Conservation (phyloP, 2,113 vertebrate species). For the Loxodonta africana region DNA sequence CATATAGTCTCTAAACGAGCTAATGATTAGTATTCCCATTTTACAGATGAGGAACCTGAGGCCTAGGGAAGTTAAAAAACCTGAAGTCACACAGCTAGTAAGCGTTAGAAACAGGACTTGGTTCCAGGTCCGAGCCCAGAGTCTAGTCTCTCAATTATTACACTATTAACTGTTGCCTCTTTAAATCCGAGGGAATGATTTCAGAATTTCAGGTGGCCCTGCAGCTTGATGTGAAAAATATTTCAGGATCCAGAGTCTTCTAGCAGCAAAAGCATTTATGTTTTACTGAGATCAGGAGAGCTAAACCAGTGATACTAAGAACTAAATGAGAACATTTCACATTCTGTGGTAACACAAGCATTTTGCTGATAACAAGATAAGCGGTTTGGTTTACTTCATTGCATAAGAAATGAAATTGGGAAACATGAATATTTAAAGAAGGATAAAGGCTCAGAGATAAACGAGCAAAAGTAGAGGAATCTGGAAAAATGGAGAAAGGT, state of each 20-base stretch:
- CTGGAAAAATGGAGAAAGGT: conserved; percentile 58
- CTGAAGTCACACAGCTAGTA: background rate
- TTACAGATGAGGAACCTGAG: conserved; percentile 3
- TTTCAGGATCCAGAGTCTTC: background rate
- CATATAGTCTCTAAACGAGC: conserved; percentile 6
- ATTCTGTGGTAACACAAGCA: conserved; percentile 21
- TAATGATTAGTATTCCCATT: background rate
- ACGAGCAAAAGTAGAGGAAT: conserved; percentile 47
- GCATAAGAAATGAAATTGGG: conserved; percentile 29
- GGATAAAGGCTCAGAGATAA: conserved; percentile 48
- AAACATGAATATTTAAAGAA: conserved; percentile 63
- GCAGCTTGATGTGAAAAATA: background rate
- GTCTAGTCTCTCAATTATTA: background rate
- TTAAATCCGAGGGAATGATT: background rate
- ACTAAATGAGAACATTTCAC: background rate
- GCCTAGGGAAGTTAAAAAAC: background rate
- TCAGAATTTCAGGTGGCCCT: background rate
- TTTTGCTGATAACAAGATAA: conserved; percentile 60
- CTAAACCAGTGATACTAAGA: background rate
- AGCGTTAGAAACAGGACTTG: background rate
- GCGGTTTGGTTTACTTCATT: conserved; percentile 34
- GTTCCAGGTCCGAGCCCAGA: background rate
- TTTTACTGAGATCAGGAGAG: conserved; percentile 10
- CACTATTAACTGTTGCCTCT: background rate
- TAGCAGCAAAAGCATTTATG: conserved; percentile 16